Evolutionary conservation across 2,888 invertebrate species (phyloP).

Genomic region (Tolmerus cingulatus): DNA sequence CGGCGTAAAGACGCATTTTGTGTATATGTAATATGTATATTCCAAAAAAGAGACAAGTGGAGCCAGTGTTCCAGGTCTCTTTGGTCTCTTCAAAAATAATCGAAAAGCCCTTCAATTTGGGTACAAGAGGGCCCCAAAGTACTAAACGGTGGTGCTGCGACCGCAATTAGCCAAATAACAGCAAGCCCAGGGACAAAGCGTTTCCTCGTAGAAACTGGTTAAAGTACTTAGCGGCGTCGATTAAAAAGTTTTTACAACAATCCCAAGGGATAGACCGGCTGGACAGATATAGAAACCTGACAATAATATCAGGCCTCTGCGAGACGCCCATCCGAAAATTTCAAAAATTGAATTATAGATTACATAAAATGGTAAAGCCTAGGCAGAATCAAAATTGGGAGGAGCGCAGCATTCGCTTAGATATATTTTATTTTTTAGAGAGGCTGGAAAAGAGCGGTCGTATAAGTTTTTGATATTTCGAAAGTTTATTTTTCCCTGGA

Average conservation of each 20-base stretch:
- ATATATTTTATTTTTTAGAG: background rate
- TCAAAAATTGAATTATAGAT: conserved; percentile 8
- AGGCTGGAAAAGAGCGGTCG: background rate
- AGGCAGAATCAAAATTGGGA: background rate
- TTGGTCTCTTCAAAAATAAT: background rate
- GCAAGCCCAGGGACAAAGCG: background rate
- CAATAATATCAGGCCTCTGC: background rate
- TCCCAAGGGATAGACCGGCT: background rate
- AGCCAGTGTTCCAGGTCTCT: background rate
- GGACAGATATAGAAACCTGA: background rate
- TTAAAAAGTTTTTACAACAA: background rate
- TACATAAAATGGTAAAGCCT: background rate
- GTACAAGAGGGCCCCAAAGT: background rate
- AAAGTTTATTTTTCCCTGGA: background rate
- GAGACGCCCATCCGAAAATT: background rate
- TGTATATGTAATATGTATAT: background rate
- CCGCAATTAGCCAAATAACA: background rate
- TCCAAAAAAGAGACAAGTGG: background rate
- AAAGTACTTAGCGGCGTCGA: background rate
- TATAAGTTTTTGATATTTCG: background rate
- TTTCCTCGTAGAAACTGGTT: background rate
- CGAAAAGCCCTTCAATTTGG: background rate
- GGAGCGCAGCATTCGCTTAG: background rate
- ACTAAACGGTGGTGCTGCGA: background rate
- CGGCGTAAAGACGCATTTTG: background rate